Evolutionary conservation across 1,140 invertebrate genomes (phyloP).

Genomic region (Aphelenchoides besseyi): DNA sequence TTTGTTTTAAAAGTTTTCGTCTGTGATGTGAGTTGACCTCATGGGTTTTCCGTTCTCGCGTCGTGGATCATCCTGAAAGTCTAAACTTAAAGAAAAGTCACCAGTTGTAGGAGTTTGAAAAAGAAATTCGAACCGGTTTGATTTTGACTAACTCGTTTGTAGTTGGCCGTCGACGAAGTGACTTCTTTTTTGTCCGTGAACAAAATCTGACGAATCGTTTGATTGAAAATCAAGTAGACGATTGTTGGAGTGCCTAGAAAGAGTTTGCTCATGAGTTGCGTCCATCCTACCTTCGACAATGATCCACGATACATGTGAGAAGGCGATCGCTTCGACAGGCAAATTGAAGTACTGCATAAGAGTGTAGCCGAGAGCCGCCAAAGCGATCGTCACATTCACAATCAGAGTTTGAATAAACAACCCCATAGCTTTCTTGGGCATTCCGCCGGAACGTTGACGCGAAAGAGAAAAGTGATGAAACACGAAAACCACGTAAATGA

Average conservation of each 20-base stretch:
- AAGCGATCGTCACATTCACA: not conserved
- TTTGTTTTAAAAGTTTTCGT: too few relatives aligned
- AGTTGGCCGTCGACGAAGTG: not conserved
- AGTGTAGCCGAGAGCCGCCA: slow-evolving; percentile 3
- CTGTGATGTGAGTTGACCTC: too few relatives aligned
- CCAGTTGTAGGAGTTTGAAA: too few relatives aligned
- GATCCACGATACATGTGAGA: not conserved
- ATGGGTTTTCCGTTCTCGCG: too few relatives aligned
- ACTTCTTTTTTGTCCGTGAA: slow-evolving; percentile 19
- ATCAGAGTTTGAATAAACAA: slow-evolving; percentile 7
- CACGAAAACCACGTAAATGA: not conserved
- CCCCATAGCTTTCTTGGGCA: not conserved
- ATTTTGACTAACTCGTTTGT: not conserved
- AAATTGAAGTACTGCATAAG: slow-evolving; percentile 11
- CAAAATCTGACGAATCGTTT: slow-evolving; percentile 8
- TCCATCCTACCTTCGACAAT: not conserved
- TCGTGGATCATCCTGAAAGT: too few relatives aligned
- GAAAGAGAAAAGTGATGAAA: not conserved
- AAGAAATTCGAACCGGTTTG: not conserved
- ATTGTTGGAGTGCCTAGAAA: not conserved
- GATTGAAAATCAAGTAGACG: slow-evolving; percentile 3
- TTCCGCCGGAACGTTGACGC: not conserved
- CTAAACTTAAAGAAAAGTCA: too few relatives aligned
- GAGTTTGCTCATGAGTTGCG: not conserved
- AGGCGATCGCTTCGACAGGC: not conserved